Base-by-base conservation (phyloP, 2,888 invertebrate species). In the Romanomermis culicivorax region DNA sequence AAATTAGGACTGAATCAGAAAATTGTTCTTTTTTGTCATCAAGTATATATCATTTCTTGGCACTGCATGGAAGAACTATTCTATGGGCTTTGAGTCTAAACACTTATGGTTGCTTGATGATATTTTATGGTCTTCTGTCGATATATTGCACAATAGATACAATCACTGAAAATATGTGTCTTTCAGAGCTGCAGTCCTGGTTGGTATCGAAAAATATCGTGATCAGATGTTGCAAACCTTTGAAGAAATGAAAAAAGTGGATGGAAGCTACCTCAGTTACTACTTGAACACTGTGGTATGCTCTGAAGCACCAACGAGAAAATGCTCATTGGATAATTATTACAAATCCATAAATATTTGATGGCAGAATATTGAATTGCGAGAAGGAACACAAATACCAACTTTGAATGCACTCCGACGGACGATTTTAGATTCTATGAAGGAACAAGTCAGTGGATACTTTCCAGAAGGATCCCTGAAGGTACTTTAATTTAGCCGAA, bases 161-260 rank as follows among this genome's bases (percentile, higher is more conserved):
- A n/a, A n/a, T n/a, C n/a, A n/a, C n/a, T n/a, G n/a, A n/a, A n/a
- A n/a, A n/a, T n/a, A n/a, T n/a, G n/a, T n/a, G n/a, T n/a, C n/a
- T n/a, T n/a, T n/a, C n/a, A n/a, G n/a, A n/a, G n/a, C 36, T 36
- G 36, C 11, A 17, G 17, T 36, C 17, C 17, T 36, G 36, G 36
- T 36, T 7, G 36, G 36, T 36, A 17, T 17, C 7, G 36, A 36
- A 17, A 7, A 36, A 36, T 36, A 36, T 36, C 7, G 36, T 7
- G 17, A 11, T 7, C 36, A 36, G 36, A 7, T 36, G 17, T 17
- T 36, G 36, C 36, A 36, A 17, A 36, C 27, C 4, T 23, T 50
- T 23, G 50, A 50, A 50, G 11, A 50, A 50, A 23, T 50, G 25
- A 50, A 50, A 50, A 50, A 23, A 7, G 27, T 25, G 26, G 7